These are phyloP conservation scores for Agrotis segetum DNA, from an alignment of 2,888 invertebrate species.

Conservation along the genomic window DNA sequence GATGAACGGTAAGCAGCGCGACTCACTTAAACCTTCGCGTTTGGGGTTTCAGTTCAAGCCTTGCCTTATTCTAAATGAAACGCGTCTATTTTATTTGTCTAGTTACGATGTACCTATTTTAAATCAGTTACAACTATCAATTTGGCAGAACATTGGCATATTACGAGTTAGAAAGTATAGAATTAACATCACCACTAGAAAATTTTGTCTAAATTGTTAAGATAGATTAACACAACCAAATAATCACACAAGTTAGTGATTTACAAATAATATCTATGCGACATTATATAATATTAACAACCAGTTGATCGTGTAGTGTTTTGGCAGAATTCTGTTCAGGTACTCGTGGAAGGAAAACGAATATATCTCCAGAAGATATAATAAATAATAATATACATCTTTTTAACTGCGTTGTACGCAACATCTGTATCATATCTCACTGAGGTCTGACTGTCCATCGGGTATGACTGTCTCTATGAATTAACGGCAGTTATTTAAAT, in stretches of 20 bases:
- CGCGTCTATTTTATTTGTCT: slow-evolving; percentile 69
- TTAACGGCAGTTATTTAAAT: slow-evolving; percentile 15
- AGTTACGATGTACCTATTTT: slow-evolving; percentile 73
- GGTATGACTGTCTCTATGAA: slow-evolving; percentile 3
- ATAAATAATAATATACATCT: slow-evolving; percentile 56
- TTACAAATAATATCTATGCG: slow-evolving; percentile 72
- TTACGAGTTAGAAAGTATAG: slow-evolving; percentile 70
- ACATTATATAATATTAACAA: slow-evolving; percentile 62
- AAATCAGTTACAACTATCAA: slow-evolving; percentile 67
- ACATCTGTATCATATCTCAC: slow-evolving; percentile 33
- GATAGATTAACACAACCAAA: slow-evolving; percentile 87
- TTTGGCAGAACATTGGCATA: slow-evolving; percentile 83
- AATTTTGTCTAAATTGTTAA: slow-evolving; percentile 82
- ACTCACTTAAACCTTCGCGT: slow-evolving; percentile 64
- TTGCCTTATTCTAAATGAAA: slow-evolving; percentile 78
- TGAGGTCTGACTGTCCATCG: neutral
- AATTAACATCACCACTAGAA: slow-evolving; percentile 73
- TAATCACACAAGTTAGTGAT: slow-evolving; percentile 88
- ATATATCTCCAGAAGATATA: slow-evolving; percentile 61
- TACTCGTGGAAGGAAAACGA: slow-evolving; percentile 83
- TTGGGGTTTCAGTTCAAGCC: slow-evolving; percentile 73
- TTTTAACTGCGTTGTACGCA: slow-evolving; percentile 39
- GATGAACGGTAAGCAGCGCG: slow-evolving; percentile 35
- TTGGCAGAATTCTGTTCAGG: slow-evolving; percentile 78
- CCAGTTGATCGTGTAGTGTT: slow-evolving; percentile 64